A percentile compares a stretch with the other conserved stretches of the same genome.
Evolutionary conservation across 1,140 invertebrate species (phyloP).

Genomic region (Cyclina sinensis): DNA sequence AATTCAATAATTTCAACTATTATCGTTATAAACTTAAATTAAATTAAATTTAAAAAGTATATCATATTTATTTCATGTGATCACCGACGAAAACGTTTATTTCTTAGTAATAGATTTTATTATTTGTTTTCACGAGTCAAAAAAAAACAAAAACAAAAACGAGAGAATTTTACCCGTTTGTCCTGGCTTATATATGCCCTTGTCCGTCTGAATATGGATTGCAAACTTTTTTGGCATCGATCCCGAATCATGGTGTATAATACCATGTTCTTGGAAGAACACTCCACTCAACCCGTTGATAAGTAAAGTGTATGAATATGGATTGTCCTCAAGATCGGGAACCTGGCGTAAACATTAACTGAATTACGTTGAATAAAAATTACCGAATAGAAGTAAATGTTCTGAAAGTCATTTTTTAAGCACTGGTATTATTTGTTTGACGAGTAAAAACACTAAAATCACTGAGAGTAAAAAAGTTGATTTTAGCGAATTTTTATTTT

Average conservation of each 20-base stretch:
- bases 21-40: too few species aligned
- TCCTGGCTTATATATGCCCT: not conserved
- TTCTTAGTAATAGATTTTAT: not conserved
- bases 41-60: too few species aligned
- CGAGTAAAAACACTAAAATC: too few species aligned
- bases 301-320: not conserved
- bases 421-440: too few species aligned
- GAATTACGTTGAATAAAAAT: too few species aligned
- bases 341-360: not conserved
- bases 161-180: not conserved
- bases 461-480: too few species aligned
- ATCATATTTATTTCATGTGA: too few species aligned
- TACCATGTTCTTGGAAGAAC: slow-evolving; percentile 41
- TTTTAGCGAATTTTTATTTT: too few species aligned
- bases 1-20: too few species aligned
- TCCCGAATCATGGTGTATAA: not conserved
- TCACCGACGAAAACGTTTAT: too few species aligned
- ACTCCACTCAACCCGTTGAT: slow-evolving; percentile 31
- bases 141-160: not conserved
- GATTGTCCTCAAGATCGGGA: not conserved
- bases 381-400: too few species aligned
- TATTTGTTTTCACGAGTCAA: not conserved
- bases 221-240: not conserved
- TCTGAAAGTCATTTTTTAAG: too few species aligned
- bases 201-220: not conserved